Percentiles rank a stretch among this genome's conserved stretches.
Conservation (phyloP, 2,113 vertebrate species). For the Sarotherodon lohbergeri region DNA sequence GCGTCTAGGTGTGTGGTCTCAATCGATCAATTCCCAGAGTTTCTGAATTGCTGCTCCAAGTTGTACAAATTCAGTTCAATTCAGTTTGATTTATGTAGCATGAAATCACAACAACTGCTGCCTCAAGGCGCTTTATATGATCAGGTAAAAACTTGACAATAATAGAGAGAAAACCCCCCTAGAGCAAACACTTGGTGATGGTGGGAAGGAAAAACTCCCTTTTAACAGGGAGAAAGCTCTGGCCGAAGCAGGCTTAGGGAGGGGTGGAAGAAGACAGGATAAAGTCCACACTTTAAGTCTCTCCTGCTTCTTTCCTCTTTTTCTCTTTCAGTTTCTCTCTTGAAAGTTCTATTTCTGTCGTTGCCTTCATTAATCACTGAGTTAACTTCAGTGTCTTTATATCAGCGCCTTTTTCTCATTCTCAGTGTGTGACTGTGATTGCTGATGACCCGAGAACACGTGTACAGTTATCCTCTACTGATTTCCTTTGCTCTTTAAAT, state of each 20-base stretch:
- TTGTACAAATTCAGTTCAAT: not conserved
- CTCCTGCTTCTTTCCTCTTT: not conserved
- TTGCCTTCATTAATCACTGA: not conserved
- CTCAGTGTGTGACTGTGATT: not conserved
- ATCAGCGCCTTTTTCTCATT: not conserved
- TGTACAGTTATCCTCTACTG: not conserved
- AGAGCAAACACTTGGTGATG: not conserved
- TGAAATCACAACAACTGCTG: not conserved
- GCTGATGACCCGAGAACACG: not conserved
- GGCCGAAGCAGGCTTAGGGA: not conserved
- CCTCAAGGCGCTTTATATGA: not conserved
- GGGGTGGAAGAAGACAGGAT: not conserved
- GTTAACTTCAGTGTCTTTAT: not conserved
- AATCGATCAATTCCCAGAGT: not conserved
- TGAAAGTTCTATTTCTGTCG: not conserved
- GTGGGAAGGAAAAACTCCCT: not conserved
- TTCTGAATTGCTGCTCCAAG: not conserved
- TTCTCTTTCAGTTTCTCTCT: not conserved
- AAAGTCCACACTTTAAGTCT: not conserved
- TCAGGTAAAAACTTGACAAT: not conserved
- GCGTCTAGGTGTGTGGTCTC: not conserved
- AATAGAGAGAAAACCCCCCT: not conserved
- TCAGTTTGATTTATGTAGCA: accelerated
- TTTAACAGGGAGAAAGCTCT: not conserved
- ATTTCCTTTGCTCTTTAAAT: not conserved